Base-by-base conservation (phyloP, 2,113 vertebrate genomes). In the Dascyllus trimaculatus region DNA sequence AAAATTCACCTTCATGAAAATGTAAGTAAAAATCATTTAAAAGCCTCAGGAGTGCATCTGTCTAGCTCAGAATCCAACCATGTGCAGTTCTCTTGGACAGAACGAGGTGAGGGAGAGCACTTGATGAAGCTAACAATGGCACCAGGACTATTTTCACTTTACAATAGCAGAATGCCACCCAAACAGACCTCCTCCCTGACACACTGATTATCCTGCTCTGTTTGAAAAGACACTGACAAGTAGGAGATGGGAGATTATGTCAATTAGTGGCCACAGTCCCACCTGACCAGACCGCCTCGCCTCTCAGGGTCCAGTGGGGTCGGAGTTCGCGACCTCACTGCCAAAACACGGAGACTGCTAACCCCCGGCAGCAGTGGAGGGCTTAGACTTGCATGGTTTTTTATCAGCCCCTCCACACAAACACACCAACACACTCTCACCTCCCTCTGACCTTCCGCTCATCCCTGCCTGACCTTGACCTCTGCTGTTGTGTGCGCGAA, bases 161-260 rank as follows among this genome's bases (percentile, higher is more conserved):
- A 88, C 91, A 93, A 93, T 87, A 77, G 72, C 80, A 72, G 51
- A 85, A 81, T 84, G 69, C 72, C 78, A 73, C 78, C 61, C 80
- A 87, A 59, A 76, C 59, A 52, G 72, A 75, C 35, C 48, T 18
- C 61, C 65, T 71, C 60, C 29, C 75, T 17, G 67, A 75, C 49
- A 68, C 24, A 72, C 71, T 78, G 78, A 89, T 88, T 86, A 82
- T 75, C 75, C 78, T 24, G 57, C 19, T 71, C 19, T 45, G 45
- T 81, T 52, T 88, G 71, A 92, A 91, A 92, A 53, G 62, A 81
- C 46, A 65, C 75, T 76, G 87, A 90, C 66, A 86, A 90, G 78
- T 66, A 71, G 71, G 78, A 89, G 86, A 92, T 88, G 78, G 74
- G 74, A 89, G 90, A 93, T 91, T 90, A 90, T 88, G 85, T 93